Evolutionary conservation across 1,140 invertebrate species (phyloP).

Genomic region (Rhopalosiphum padi): DNA sequence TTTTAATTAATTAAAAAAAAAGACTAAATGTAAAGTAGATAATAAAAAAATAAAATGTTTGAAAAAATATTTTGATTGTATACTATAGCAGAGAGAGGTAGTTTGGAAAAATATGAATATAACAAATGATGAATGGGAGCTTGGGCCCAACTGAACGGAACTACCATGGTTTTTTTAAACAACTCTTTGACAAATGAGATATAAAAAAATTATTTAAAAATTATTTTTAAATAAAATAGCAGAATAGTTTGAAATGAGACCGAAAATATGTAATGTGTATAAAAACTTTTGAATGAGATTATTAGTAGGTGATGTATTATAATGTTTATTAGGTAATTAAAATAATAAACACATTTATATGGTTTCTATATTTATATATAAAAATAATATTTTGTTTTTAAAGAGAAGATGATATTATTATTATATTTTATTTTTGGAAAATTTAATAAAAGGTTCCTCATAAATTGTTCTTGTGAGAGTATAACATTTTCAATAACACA

Average conservation of each 20-base stretch:
- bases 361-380: not conserved
- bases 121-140: conserved; percentile 42
- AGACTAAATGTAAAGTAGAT: not conserved
- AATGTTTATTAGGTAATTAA: not conserved
- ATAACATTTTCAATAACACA: no score
- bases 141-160: conserved; percentile 14
- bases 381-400: not conserved
- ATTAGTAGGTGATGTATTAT: not conserved
- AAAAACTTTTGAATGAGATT: not conserved
- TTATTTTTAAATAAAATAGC: conserved; percentile 6
- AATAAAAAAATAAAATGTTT: conserved; percentile 19
- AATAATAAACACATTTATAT: no score
- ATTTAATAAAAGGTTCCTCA: no score
- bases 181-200: conserved; percentile 57
- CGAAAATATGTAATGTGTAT: not conserved
- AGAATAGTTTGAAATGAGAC: not conserved
- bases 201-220: conserved; percentile 31
- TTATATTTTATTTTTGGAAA: not conserved
- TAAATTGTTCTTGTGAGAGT: no score
- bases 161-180: conserved; percentile 24
- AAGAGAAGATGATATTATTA: not conserved
- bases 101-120: conserved; percentile 33
- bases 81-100: not conserved
- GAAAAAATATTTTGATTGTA: conserved; percentile 23
- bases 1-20: conserved; percentile 33